Evolutionary conservation across 2,113 vertebrate genomes (phyloP).

Genomic region (Erpornis zantholeuca): DNA sequence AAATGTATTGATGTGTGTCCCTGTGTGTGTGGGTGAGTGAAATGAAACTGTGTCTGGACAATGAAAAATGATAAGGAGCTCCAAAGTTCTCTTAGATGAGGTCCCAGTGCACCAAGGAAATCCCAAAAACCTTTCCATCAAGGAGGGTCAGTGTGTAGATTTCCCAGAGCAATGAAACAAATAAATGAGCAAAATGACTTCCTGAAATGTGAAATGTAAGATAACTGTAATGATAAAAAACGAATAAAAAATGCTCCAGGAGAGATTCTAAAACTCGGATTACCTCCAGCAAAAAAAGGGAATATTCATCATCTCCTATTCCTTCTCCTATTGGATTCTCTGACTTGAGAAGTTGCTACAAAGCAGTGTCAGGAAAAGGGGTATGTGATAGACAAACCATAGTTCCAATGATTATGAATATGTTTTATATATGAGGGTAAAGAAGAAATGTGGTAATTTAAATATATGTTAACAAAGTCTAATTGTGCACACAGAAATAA

Average conservation of each 20-base stretch:
- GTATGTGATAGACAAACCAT: background rate
- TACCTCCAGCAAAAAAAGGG: background rate
- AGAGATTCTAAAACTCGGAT: background rate
- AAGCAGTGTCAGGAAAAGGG: background rate
- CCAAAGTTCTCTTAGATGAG: background rate
- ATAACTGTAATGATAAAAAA: background rate
- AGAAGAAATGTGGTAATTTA: background rate
- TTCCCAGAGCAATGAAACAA: background rate
- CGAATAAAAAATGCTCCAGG: background rate
- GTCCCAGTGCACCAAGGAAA: background rate
- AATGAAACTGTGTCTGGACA: slow-evolving; percentile 18
- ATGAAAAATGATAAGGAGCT: background rate
- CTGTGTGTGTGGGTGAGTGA: background rate
- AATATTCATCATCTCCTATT: background rate
- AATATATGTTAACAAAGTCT: background rate
- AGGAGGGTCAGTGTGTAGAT: background rate
- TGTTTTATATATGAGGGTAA: background rate
- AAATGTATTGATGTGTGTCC: slow-evolving; percentile 24
- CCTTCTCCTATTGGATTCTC: background rate
- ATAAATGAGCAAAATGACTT: background rate
- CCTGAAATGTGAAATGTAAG: background rate
- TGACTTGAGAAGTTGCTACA: background rate
- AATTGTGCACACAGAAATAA: background rate
- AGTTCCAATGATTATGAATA: background rate
- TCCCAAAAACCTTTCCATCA: background rate